Conservation (phyloP, 2,797 vertebrate species). For the Acanthopagrus latus region DNA sequence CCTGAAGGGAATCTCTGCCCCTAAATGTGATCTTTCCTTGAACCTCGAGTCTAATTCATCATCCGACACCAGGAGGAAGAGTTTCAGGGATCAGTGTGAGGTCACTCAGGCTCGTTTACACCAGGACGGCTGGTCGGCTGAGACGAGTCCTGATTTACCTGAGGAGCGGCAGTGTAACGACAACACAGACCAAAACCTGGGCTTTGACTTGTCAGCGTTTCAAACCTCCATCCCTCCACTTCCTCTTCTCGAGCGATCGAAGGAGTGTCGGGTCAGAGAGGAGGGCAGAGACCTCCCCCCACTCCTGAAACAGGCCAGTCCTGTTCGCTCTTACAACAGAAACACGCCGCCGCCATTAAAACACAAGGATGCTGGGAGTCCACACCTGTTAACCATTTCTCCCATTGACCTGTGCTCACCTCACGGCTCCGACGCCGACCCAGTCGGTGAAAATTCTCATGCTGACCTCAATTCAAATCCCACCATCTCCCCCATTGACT, state of each 20-base stretch:
- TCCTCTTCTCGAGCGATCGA: background rate
- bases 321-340: background rate
- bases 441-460: background rate
- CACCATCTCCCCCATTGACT: background rate
- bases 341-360: slow-evolving; percentile 56
- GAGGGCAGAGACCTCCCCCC: slow-evolving; percentile 14
- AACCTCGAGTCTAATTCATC: background rate
- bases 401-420: background rate
- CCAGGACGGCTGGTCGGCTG: background rate
- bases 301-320: slow-evolving; percentile 36
- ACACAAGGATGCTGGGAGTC: slow-evolving; percentile 54
- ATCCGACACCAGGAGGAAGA: background rate
- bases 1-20: slow-evolving; percentile 35
- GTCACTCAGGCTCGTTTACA: background rate
- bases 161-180: background rate
- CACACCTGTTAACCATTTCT: background rate
- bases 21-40: background rate
- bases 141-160: background rate
- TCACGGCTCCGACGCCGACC: background rate
- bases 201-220: background rate
- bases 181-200: background rate
- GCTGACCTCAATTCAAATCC: background rate
- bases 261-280: background rate
- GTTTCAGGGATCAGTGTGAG: background rate
- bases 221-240: rapidly evolving